A percentile compares a stretch with the other conserved stretches of the same genome.
These are phyloP conservation scores for Augiades crinisus DNA, from an alignment of 2,888 invertebrate species.

Conservation along the genomic window DNA sequence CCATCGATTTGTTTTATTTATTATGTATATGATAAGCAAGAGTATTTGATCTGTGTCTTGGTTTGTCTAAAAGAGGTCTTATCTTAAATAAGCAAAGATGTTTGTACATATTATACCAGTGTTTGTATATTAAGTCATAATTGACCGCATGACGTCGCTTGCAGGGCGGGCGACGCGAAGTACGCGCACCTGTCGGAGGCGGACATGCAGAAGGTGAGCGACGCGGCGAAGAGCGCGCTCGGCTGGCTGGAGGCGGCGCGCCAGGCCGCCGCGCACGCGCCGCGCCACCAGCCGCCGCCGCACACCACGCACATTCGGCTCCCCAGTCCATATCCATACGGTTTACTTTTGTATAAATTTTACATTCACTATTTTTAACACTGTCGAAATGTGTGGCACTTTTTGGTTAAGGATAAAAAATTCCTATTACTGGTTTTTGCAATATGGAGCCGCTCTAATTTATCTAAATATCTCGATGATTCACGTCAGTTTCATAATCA, in stretches of 20 bases:
- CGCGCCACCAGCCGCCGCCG: constrained; percentile 87
- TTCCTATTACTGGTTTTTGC: constrained; percentile 25
- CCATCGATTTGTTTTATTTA: too few relatives aligned
- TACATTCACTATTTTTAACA: constrained; percentile 30
- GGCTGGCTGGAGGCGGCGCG: constrained; percentile 92
- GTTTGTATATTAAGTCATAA: too few relatives aligned
- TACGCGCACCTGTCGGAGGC: constrained; percentile 91
- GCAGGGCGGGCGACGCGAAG: constrained; percentile 85
- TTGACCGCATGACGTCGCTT: not conserved
- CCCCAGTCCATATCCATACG: too few relatives aligned
- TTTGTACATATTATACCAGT: too few relatives aligned
- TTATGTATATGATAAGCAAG: too few relatives aligned
- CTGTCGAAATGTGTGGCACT: constrained; percentile 31
- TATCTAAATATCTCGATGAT: not conserved
- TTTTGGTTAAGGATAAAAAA: constrained; percentile 11
- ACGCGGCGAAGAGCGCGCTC: constrained; percentile 85
- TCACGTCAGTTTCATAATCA: not conserved
- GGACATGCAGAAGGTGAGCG: constrained; percentile 89
- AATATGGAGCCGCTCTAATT: constrained; percentile 15
- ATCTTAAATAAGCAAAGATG: too few relatives aligned
- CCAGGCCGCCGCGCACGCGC: constrained; percentile 82
- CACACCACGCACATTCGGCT: constrained; percentile 87
- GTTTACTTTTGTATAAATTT: too few relatives aligned
- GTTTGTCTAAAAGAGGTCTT: too few relatives aligned
- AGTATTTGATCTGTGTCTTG: too few relatives aligned